These are phyloP conservation scores for Epizoanthus stellaris DNA, from an alignment of 92 coral and sea anemone species.

Conservation along the genomic window DNA sequence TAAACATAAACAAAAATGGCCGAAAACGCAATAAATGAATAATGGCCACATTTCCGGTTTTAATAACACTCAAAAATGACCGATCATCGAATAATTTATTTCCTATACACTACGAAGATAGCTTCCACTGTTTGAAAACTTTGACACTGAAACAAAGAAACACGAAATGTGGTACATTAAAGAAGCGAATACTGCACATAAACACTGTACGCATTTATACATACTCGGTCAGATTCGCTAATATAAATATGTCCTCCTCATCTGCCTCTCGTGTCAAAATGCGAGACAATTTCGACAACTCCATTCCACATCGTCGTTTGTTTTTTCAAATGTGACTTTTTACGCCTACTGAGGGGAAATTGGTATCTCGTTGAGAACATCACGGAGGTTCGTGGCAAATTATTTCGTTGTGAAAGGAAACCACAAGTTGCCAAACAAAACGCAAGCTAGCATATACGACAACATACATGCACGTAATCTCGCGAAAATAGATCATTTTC, in stretches of 20 bases:
- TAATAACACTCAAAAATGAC: constrained; percentile 12
- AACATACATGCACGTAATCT: too few species aligned
- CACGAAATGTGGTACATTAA: background rate
- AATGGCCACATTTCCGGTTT: constrained; percentile 44
- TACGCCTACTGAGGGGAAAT: background rate
- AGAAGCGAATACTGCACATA: too few species aligned
- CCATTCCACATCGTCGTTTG: background rate
- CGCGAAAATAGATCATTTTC: background rate
- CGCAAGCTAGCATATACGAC: background rate
- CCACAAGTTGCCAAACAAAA: constrained; percentile 10
- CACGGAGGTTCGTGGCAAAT: constrained; percentile 1
- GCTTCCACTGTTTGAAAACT: background rate
- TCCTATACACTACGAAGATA: constrained; percentile 6
- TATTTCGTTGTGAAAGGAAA: background rate
- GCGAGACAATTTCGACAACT: background rate
- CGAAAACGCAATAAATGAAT: constrained; percentile 23
- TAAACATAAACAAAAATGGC: constrained; percentile 29
- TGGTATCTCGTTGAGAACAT: background rate
- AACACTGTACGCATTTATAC: too few species aligned
- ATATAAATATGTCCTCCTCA: background rate
- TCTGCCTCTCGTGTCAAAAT: background rate
- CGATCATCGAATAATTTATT: constrained; percentile 23
- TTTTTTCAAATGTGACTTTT: background rate
- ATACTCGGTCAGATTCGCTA: background rate
- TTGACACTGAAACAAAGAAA: constrained; percentile 10